Percentiles rank a stretch among this genome's conserved stretches.
These are phyloP conservation scores for Mesorhabditis sp. DNA, from an alignment of 2,888 invertebrate species.

Conservation along the genomic window DNA sequence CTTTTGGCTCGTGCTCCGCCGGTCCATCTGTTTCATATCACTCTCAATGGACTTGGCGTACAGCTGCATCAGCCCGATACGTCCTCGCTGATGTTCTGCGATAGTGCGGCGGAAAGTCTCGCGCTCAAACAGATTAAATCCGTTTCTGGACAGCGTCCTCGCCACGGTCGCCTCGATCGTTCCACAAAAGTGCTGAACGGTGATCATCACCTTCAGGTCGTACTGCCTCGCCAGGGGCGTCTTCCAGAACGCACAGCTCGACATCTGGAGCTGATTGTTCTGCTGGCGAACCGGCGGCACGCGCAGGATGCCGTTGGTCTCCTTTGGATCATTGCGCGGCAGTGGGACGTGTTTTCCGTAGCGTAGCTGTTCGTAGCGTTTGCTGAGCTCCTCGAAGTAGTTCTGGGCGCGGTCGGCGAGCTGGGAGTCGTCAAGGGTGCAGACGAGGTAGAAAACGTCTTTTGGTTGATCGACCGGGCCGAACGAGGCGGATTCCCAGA, in stretches of 20 bases:
- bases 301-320: background rate
- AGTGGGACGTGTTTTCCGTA: slow-evolving; percentile 89
- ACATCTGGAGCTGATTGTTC: background rate
- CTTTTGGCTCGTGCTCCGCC: too few relatives aligned
- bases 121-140: background rate
- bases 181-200: background rate
- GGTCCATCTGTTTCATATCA: too few relatives aligned
- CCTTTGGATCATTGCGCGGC: slow-evolving; percentile 14
- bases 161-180: too few relatives aligned
- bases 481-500: slow-evolving; percentile 80
- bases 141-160: too few relatives aligned
- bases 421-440: slow-evolving; percentile 85
- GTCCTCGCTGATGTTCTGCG: background rate
- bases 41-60: too few relatives aligned
- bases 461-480: slow-evolving; percentile 92
- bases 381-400: slow-evolving; percentile 42
- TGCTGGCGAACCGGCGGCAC: slow-evolving; percentile 8
- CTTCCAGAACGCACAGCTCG: too few relatives aligned
- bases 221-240: too few relatives aligned
- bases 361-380: slow-evolving; percentile 81
- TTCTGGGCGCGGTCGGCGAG: slow-evolving; percentile 70
- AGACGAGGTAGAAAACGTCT: slow-evolving; percentile 88
- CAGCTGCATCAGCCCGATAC: background rate
- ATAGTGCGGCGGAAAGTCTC: background rate
- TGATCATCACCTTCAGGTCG: background rate